phyloP scores from a whole-genome alignment of 2,113 vertebrate species.

The Apeltes quadracus region DNA sequence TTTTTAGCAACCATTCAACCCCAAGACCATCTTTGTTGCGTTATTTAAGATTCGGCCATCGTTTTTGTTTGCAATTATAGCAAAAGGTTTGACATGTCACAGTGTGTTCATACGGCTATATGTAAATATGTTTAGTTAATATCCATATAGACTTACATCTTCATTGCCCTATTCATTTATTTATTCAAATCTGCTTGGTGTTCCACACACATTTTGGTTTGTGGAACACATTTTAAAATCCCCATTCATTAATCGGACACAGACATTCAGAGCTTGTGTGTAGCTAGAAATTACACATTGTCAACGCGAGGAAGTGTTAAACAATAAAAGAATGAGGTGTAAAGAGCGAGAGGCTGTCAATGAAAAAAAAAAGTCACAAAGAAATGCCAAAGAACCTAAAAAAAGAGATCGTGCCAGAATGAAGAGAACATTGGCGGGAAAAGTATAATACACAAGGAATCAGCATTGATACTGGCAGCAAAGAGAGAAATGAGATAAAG shows the following conservation, averaged over 20 bases:
- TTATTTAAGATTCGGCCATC: too few species aligned
- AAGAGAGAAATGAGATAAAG: conserved; percentile 33
- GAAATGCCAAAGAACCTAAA: neutral
- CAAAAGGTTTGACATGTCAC: neutral
- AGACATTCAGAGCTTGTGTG: neutral
- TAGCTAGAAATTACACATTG: neutral
- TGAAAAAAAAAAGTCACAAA: neutral
- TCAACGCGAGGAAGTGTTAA: neutral
- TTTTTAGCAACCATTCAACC: too few species aligned
- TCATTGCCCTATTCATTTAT: conserved; percentile 1
- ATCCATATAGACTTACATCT: neutral
- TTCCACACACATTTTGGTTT: neutral
- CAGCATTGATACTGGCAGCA: conserved; percentile 4
- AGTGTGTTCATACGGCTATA: neutral
- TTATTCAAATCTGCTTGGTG: neutral
- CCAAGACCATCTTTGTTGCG: too few species aligned
- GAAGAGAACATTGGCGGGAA: neutral
- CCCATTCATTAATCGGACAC: conserved; percentile 17
- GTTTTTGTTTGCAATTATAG: neutral
- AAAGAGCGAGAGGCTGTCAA: neutral
- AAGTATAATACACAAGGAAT: neutral
- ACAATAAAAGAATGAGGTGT: neutral
- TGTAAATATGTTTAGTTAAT: neutral
- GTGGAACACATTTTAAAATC: neutral
- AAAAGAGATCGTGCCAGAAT: neutral